Conservation (phyloP, 2,888 invertebrate genomes). For the Drosophila infuscata region DNA sequence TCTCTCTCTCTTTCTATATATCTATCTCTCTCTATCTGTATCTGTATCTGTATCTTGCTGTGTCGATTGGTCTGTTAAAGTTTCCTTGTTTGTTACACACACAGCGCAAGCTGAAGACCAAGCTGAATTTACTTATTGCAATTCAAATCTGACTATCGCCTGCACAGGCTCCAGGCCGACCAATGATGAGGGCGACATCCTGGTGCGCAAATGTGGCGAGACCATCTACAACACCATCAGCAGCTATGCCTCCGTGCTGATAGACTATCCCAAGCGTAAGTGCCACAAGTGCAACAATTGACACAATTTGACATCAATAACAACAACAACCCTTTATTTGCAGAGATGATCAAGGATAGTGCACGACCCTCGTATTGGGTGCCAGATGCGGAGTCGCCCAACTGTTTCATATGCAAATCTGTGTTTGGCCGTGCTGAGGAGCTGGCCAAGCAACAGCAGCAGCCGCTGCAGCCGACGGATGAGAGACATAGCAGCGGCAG, state of each 20-base stretch:
- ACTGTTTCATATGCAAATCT: conserved; percentile 88
- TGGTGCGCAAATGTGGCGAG: conserved; percentile 89
- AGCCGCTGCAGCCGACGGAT: conserved; percentile 12
- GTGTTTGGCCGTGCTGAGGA: conserved; percentile 86
- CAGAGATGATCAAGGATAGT: conserved; percentile 90
- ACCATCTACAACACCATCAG: conserved; percentile 90
- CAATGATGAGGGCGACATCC: conserved; percentile 86
- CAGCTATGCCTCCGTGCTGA: conserved; percentile 88
- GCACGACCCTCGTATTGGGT: conserved; percentile 93
- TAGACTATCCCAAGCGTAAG: conserved; percentile 90
- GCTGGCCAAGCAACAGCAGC: conserved; percentile 59
- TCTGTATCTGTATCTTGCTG: background rate
- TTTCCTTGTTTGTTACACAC: conserved; percentile 33
- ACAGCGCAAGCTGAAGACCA: conserved; percentile 45
- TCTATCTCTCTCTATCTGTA: background rate
- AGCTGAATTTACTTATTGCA: conserved; percentile 58
- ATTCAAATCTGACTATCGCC: conserved; percentile 73
- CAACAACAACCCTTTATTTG: background rate
- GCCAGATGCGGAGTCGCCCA: conserved; percentile 89
- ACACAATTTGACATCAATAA: background rate
- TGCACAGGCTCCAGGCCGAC: conserved; percentile 70
- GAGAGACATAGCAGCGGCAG: background rate
- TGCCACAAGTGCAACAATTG: background rate
- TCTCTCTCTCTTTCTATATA: background rate
- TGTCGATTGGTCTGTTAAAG: conserved; percentile 8